phyloP scores from a whole-genome alignment of 2,888 invertebrate species.

The Nyleta sp. region DNA sequence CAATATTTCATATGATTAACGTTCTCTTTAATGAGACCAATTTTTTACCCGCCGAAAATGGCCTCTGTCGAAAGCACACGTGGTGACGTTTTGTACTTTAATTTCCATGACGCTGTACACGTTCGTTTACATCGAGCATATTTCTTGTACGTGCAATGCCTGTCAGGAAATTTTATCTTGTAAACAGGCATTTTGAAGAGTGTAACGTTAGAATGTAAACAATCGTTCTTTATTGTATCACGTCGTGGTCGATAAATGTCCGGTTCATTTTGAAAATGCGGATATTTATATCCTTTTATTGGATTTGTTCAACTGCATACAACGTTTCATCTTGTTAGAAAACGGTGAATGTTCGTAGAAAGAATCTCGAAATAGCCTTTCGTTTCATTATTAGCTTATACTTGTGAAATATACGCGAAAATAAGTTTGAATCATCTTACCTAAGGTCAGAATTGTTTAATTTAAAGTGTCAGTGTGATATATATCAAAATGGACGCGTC shows the following conservation, averaged over 20 bases:
- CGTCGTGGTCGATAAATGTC: background rate
- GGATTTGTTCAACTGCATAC: constrained; percentile 1
- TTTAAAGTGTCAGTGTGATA: background rate
- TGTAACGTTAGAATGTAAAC: no score
- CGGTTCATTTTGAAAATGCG: background rate
- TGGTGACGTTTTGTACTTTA: no score
- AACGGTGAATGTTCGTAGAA: background rate
- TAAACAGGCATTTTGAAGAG: no score
- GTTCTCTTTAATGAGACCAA: constrained; percentile 35
- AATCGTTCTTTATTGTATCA: background rate
- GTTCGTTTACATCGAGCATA: no score
- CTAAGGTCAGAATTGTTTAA: background rate
- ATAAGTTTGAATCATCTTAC: no score
- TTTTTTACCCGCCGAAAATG: constrained; percentile 18
- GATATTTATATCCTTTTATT: background rate
- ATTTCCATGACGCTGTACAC: no score
- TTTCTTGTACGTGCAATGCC: no score
- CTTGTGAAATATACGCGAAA: no score
- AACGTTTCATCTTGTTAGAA: background rate
- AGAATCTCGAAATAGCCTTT: background rate
- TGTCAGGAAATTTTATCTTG: no score
- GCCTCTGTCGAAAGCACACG: no score
- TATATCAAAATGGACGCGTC: no score
- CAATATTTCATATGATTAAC: constrained; percentile 46
- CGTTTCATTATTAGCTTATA: no score